Evolutionary conservation across 2,888 invertebrate species (phyloP).

Genomic region (Anarsia innoxiella): DNA sequence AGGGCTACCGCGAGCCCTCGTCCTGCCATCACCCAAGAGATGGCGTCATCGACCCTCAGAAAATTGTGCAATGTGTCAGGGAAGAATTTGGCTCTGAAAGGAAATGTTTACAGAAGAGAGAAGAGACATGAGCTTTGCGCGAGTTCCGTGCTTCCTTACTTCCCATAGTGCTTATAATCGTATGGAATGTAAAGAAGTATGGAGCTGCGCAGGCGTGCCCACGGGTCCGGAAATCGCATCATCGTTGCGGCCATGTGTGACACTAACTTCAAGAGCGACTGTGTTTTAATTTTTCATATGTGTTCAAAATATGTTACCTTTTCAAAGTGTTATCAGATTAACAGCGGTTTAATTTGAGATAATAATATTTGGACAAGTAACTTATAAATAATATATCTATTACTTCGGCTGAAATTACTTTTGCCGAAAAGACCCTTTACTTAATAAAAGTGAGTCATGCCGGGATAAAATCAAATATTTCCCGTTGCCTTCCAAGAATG

Average conservation of each 20-base stretch:
- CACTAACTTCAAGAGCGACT: conserved; percentile 27
- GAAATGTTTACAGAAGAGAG: conserved; percentile 34
- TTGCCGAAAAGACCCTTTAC: conserved; percentile 1
- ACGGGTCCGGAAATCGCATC: conserved; percentile 39
- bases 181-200: conserved; percentile 99
- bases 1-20: conserved; percentile 29
- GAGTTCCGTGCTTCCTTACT: conserved; percentile 97
- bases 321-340: too few relatives aligned
- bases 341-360: too few relatives aligned
- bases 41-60: conserved; percentile 34
- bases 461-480: conserved; percentile 15
- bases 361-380: too few relatives aligned
- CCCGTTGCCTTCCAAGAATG: conserved; percentile 13
- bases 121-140: conserved; percentile 72
- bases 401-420: conserved; percentile 4
- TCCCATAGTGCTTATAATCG: conserved; percentile 89
- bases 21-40: conserved; percentile 31
- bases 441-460: conserved; percentile 14
- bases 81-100: too few relatives aligned
- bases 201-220: conserved; percentile 80
- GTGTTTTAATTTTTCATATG: too few relatives aligned
- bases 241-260: conserved; percentile 37
- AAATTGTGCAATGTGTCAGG: conserved; percentile 11
- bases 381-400: too few relatives aligned
- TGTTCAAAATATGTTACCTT: too few relatives aligned